These are phyloP conservation scores for Heliothis subflexa DNA, from an alignment of 1,140 invertebrate genomes.

Conservation along the genomic window DNA sequence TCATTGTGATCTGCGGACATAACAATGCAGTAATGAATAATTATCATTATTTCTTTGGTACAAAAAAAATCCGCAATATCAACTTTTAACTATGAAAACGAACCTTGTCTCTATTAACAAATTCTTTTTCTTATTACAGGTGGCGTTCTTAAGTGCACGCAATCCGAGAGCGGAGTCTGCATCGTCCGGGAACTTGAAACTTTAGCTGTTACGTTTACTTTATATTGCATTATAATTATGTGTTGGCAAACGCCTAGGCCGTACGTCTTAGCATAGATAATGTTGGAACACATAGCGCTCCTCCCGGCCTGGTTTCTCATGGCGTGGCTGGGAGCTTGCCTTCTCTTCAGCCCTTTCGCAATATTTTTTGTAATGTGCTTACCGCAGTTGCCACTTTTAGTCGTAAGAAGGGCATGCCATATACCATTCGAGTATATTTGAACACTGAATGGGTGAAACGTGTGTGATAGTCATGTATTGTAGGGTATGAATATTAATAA, in stretches of 20 bases:
- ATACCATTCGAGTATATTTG: conserved; percentile 87
- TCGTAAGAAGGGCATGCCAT: conserved; percentile 84
- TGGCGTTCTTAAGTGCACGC: conserved; percentile 79
- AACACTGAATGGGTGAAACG: conserved; percentile 42
- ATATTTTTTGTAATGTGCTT: conserved; percentile 85
- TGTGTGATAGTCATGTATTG: conserved; percentile 40
- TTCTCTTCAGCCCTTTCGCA: conserved; percentile 85
- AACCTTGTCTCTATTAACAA: neutral
- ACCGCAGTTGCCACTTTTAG: conserved; percentile 84
- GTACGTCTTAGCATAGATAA: conserved; percentile 53
- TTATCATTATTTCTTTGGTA: no score
- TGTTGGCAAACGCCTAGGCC: conserved; percentile 57
- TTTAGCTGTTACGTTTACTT: conserved; percentile 47
- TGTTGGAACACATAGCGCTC: conserved; percentile 78
- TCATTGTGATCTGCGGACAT: neutral
- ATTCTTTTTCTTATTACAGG: conserved; percentile 68
- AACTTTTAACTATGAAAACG: no score
- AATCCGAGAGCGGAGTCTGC: conserved; percentile 54
- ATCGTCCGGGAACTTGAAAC: conserved; percentile 37
- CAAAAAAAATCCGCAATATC: no score
- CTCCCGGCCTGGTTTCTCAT: conserved; percentile 82
- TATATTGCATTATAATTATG: conserved; percentile 63
- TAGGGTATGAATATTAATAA: conserved; percentile 46
- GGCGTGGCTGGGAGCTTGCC: conserved; percentile 81
- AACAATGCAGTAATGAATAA: no score